A percentile compares a stretch with the other conserved stretches of the same genome.
phyloP scores from a whole-genome alignment of 2,113 vertebrate species.

The Cricetomys ansorgei region DNA sequence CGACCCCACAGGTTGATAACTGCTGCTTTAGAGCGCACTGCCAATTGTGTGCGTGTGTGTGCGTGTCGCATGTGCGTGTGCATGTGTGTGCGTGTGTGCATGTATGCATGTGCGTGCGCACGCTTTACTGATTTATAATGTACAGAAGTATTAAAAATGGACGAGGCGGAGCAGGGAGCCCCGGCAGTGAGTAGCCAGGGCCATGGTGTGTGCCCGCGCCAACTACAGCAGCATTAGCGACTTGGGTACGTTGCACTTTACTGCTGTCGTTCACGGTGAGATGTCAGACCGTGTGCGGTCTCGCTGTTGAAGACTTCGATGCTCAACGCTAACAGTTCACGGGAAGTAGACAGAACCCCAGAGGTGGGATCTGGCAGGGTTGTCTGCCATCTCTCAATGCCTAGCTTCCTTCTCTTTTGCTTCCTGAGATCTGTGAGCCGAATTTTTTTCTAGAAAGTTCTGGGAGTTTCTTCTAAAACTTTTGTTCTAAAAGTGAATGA shows the following conservation, averaged over 20 bases:
- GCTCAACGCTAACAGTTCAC: neutral
- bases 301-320: neutral
- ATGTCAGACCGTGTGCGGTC: neutral
- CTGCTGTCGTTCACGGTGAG: too few species aligned
- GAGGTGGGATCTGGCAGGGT: neutral
- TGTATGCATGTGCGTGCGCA: too few species aligned
- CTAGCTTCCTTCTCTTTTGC: neutral
- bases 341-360: neutral
- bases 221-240: neutral
- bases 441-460: slow-evolving; percentile 13
- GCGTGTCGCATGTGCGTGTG: neutral
- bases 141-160: neutral
- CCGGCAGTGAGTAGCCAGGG: neutral
- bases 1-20: neutral
- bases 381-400: too few species aligned
- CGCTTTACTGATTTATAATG: neutral
- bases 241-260: neutral
- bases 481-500: neutral
- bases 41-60: neutral
- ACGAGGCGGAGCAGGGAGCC: neutral
- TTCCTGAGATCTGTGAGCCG: neutral
- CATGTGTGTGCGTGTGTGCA: too few species aligned
- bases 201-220: neutral
- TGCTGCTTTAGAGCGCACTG: too few species aligned
- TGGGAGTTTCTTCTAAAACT: slow-evolving; percentile 5